Conservation (phyloP, 1,140 invertebrate genomes). For the Pomacea maculata region DNA sequence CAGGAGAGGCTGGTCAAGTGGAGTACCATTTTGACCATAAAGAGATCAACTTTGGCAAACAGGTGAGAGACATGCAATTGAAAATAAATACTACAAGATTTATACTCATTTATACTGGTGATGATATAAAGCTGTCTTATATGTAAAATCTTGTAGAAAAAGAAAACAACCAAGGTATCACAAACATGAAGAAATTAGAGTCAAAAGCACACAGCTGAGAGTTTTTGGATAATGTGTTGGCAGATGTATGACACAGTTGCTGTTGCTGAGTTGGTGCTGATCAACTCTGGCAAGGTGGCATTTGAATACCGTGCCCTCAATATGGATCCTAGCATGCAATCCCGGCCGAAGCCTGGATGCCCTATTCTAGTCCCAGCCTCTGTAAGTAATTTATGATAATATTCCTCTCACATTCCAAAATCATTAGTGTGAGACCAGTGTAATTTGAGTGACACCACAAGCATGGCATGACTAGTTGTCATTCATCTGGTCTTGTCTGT, state of each 20-base stretch:
- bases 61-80: conserved; percentile 42
- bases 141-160: no score
- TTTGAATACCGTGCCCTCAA: conserved; percentile 60
- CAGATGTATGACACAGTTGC: conserved; percentile 64
- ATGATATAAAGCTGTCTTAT: no score
- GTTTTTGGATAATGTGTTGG: conserved; percentile 19
- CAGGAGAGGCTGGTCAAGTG: conserved; percentile 62
- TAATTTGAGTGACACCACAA: no score
- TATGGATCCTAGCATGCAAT: conserved; percentile 56
- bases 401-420: no score
- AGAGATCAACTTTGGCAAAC: conserved; percentile 64
- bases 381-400: conserved; percentile 43
- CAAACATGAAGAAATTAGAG: not conserved
- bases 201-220: not conserved
- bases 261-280: conserved; percentile 55
- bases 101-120: no score
- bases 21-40: conserved; percentile 62
- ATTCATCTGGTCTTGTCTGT: no score
- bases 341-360: conserved; percentile 52
- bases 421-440: no score
- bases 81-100: no score
- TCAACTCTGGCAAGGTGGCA: conserved; percentile 62
- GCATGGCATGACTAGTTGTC: no score
- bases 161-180: no score
- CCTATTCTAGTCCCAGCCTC: conserved; percentile 61